Evolutionary conservation across 1,140 invertebrate species (phyloP).

Genomic region (Galendromus occidentalis): DNA sequence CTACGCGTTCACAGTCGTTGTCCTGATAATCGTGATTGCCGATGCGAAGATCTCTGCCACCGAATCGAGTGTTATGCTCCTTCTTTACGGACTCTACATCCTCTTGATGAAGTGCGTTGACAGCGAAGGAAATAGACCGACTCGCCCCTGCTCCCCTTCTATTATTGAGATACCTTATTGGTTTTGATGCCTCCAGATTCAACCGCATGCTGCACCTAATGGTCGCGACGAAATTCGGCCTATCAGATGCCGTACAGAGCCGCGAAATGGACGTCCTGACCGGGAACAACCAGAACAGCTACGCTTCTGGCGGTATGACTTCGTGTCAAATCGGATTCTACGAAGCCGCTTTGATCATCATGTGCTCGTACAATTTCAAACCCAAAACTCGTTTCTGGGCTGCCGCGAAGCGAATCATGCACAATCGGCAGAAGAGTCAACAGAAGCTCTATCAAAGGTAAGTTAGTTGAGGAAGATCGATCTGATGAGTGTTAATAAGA

Average conservation of each 20-base stretch:
- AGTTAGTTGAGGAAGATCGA: too few relatives aligned
- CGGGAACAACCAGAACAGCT: background rate
- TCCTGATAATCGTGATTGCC: constrained; percentile 28
- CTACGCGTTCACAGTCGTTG: constrained; percentile 29
- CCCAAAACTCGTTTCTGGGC: constrained; percentile 24
- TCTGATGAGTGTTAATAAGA: too few relatives aligned
- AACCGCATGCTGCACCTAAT: background rate
- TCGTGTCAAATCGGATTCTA: constrained; percentile 18
- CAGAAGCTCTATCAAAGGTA: too few relatives aligned
- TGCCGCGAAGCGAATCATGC: constrained; percentile 26
- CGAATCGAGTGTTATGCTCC: constrained; percentile 24
- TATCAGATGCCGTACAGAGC: constrained; percentile 15
- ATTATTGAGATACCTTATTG: too few relatives aligned
- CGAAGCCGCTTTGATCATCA: constrained; percentile 24
- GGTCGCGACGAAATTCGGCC: constrained; percentile 6
- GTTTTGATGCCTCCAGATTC: background rate
- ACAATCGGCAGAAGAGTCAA: constrained; percentile 10
- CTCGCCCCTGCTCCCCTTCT: background rate
- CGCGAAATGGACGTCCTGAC: constrained; percentile 11
- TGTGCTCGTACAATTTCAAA: constrained; percentile 25
- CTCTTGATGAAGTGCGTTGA: constrained; percentile 24
- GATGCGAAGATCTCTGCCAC: constrained; percentile 23
- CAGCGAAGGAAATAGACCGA: background rate
- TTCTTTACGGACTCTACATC: constrained; percentile 24
- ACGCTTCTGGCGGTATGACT: constrained; percentile 7